Base-by-base conservation (phyloP, 2,888 invertebrate genomes). In the Bombylius major region DNA sequence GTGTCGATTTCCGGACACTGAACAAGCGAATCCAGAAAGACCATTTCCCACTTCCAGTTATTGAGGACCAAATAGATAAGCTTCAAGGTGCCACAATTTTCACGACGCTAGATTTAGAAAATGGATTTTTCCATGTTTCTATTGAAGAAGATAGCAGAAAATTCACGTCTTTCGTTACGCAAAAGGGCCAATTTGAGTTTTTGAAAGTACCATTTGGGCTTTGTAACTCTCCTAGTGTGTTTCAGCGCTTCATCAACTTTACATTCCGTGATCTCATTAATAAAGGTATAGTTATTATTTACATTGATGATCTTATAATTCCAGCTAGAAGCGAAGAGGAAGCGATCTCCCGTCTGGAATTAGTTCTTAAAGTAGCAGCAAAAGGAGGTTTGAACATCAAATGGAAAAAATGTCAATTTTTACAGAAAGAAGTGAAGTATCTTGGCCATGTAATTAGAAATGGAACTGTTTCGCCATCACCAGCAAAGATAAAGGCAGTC, bases 151-250 rank as follows among this genome's bases (percentile, higher is more conserved):
- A 54, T 7, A 63, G 65, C 23, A 56, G 56, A 34, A 63, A 65
- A 49, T 64, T 64, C 34, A 70, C 69, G 0, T 64, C 68, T 1
- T 70, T 70, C 55, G 61, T 69, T 1, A 67, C 66, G 0, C 66
- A 65, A 2, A 63, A 63, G 13, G 65, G 67, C 1, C 66, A 66
- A 34, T 69, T 61, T 45, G 64, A 69, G 12, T 68, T 66, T 47
- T 42, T 53, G 2, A 58, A 59, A 49, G 57, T 66, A 49, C 73
- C 72, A 0, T 75, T 75, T 64, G 73, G 73, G 5, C 54, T 73
- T 5, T 59, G 60, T 3, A 68, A 68, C 42, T 67, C 64, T 0
- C 66, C 66, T 3, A 56, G 63, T 3, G 62, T 65, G 1, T 68
- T 69, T 50, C 66, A 69, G 48, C 58, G 63, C 11, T 59, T 61